Conservation (phyloP, 2,888 invertebrate species). For the Andrena praecox region DNA sequence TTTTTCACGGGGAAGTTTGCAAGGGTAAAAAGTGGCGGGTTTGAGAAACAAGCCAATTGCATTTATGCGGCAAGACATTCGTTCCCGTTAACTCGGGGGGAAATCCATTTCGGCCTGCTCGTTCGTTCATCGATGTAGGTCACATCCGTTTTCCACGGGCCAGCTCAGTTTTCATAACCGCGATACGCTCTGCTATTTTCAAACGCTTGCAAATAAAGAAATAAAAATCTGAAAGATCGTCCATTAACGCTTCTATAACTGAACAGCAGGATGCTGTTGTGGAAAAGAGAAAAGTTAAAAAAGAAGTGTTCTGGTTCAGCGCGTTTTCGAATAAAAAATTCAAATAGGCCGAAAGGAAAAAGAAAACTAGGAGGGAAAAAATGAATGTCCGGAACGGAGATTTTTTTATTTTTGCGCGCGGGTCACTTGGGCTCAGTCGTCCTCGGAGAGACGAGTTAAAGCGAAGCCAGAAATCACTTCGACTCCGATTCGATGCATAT, state of each 20-base stretch:
- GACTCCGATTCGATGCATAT: background rate
- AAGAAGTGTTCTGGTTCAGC: background rate
- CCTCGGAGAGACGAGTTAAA: background rate
- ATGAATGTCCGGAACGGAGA: background rate
- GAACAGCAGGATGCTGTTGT: background rate
- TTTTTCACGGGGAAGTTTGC: slow-evolving; percentile 19
- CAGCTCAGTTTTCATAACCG: slow-evolving; percentile 19
- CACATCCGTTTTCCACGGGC: slow-evolving; percentile 13
- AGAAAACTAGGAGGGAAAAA: background rate
- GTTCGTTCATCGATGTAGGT: slow-evolving; percentile 32
- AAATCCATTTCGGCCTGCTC: slow-evolving; percentile 29
- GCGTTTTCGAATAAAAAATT: background rate
- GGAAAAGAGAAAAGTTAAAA: background rate
- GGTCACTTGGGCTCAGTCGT: background rate
- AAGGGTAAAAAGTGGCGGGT: slow-evolving; percentile 8
- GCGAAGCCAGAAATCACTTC: slow-evolving; percentile 1
- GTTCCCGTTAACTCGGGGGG: slow-evolving; percentile 11
- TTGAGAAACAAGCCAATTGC: slow-evolving; percentile 8
- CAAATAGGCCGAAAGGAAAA: background rate
- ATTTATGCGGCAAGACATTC: slow-evolving; percentile 24
- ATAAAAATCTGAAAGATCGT: background rate
- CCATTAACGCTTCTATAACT: slow-evolving; percentile 7
- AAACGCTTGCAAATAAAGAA: background rate
- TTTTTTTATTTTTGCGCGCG: background rate
- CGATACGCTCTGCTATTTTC: slow-evolving; percentile 1